Evolutionary conservation across 2,113 vertebrate genomes (phyloP).

Genomic region (Irena cyanogastra): DNA sequence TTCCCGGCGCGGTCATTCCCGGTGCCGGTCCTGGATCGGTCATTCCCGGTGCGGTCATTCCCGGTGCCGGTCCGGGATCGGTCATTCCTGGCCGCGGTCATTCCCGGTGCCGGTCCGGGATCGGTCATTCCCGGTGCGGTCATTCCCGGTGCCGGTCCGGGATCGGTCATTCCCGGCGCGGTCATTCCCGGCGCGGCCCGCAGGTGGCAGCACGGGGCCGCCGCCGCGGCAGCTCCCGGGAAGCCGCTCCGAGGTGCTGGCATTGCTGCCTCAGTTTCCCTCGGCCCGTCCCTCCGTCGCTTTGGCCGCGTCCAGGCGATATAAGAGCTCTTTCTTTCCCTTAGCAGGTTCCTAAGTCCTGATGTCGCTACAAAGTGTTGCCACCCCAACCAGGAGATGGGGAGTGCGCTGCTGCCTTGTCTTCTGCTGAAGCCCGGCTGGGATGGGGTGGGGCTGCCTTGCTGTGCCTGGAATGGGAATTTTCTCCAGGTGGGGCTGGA

Average conservation of each 20-base stretch:
- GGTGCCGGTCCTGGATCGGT: too few species aligned
- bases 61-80: too few species aligned
- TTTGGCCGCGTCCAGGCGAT: neutral
- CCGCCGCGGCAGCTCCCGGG: fast-evolving
- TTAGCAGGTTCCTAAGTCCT: neutral
- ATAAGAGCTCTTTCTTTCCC: neutral
- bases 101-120: too few species aligned
- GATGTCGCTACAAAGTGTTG: fast-evolving
- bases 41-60: too few species aligned
- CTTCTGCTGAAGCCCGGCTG: too few species aligned
- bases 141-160: neutral
- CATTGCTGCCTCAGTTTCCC: neutral
- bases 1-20: too few species aligned
- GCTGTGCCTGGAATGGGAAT: neutral
- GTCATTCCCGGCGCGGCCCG: neutral
- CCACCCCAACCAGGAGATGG: fast-evolving
- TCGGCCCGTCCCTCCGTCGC: neutral
- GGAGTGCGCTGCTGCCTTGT: fast-evolving
- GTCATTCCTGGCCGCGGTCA: neutral
- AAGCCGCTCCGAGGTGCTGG: too few species aligned
- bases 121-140: neutral
- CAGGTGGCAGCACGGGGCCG: neutral
- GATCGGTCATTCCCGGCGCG: neutral
- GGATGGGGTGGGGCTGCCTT: neutral
- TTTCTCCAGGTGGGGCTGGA: neutral